Base-by-base conservation (phyloP, 1,140 invertebrate genomes). In the Stegodyphus mimosarum region DNA sequence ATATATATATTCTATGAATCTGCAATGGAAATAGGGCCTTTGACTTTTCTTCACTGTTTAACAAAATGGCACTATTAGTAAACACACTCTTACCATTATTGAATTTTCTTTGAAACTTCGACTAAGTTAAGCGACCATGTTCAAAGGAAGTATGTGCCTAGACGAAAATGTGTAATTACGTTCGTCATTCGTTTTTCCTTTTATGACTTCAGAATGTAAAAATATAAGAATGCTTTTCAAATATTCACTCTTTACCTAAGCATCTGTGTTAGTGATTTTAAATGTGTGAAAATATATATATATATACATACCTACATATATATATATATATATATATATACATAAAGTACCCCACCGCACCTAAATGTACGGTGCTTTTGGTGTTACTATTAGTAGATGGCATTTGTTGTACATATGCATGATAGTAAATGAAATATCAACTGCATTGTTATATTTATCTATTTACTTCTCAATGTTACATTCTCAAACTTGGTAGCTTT, bases 371-470 rank as follows among this genome's bases (percentile, higher is more conserved):
- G 80, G 71, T 66, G 71, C 80, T 83, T 69, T 69, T 53, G 71
- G 80, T 83, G 71, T 74, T 74, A 74, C 60, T 55, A 83, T 17
- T 50, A 11, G 72, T 75, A 75, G 72, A 83, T 51, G 49, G 80
- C 71, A 83, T 83, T 74, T 83, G 71, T 83, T 83, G 71, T 83
- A 83, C 53, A 83, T 74, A 83, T 53, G 80, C 71, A 83, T 83
- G 51, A 74, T 83, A 81, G 70, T 50, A 18, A 7, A 17, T 2
- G 5, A 50, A 71, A 53, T 60, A 49, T 33, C 60, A 80, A 18
- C 52, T 13, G 52, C 50, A 53, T 69, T 78, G 50, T 17, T 67
- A 18, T 17, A 60, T 18, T 67, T 17, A 67, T 18, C 64, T 53
- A 69, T 53, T 70, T 55, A 78, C 15, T 64, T 53, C 5, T 70